These are phyloP conservation scores for Hypotaenidia okinawae DNA, from an alignment of 2,797 vertebrate species.

Conservation along the genomic window DNA sequence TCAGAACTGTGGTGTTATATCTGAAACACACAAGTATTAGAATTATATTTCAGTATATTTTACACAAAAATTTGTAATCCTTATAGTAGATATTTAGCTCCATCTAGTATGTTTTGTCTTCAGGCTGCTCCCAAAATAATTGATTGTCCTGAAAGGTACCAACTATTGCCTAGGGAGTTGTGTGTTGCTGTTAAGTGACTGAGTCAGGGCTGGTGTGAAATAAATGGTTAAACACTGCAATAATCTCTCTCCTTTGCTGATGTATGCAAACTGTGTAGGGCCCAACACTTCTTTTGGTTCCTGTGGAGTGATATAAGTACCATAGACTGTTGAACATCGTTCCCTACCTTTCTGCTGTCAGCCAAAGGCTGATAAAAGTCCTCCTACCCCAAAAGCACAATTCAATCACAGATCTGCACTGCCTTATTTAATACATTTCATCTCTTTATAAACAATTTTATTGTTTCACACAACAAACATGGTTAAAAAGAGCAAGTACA, in stretches of 20 bases:
- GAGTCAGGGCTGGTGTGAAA: neutral
- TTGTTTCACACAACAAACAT: neutral
- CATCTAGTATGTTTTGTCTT: neutral
- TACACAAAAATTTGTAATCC: neutral
- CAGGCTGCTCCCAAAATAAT: neutral
- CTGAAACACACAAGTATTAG: neutral
- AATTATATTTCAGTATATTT: neutral
- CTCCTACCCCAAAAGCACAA: neutral
- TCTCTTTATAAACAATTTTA: neutral
- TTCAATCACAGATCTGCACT: neutral
- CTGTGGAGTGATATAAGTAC: neutral
- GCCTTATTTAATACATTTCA: neutral
- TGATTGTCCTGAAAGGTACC: neutral
- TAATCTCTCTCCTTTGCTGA: neutral
- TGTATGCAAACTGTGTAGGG: neutral
- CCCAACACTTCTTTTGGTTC: neutral
- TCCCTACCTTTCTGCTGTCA: neutral
- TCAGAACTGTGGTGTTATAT: neutral
- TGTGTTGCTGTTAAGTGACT: neutral
- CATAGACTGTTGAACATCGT: neutral
- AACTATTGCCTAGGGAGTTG: neutral
- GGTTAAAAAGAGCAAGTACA: slow-evolving; percentile 14
- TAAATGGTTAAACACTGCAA: neutral
- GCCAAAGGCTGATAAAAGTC: neutral
- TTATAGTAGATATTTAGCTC: neutral